A percentile compares a stretch with the other conserved stretches of the same genome.
Conservation (phyloP, 1,140 invertebrate species). For the Dendrolimus kikuchii region DNA sequence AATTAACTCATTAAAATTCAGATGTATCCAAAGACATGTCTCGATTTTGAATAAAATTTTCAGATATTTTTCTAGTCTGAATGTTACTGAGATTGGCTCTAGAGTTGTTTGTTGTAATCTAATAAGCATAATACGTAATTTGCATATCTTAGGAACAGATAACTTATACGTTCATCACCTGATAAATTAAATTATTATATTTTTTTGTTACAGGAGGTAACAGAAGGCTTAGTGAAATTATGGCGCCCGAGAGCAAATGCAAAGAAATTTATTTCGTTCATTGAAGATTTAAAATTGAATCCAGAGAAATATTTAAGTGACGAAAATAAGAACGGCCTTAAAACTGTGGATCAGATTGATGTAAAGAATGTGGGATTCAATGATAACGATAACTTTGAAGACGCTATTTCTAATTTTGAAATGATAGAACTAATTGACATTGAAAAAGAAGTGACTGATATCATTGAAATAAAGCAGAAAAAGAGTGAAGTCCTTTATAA, state of each 20-base stretch:
- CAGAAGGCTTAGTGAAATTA: constrained; percentile 55
- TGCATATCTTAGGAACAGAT: too few species aligned
- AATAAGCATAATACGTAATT: too few species aligned
- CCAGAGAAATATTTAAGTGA: constrained; percentile 43
- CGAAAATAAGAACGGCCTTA: constrained; percentile 4
- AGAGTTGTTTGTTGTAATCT: too few species aligned
- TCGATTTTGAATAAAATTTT: too few species aligned
- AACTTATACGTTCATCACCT: too few species aligned
- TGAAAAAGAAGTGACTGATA: constrained; percentile 1
- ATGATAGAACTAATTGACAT: neutral
- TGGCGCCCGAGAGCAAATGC: constrained; percentile 53
- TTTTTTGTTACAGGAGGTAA: constrained; percentile 41
- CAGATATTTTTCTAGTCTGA: too few species aligned
- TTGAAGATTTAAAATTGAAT: constrained; percentile 46
- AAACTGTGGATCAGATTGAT: neutral
- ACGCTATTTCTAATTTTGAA: neutral
- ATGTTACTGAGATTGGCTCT: too few species aligned
- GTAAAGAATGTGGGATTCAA: too few species aligned
- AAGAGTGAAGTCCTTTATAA: constrained; percentile 23
- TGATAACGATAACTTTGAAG: too few species aligned
- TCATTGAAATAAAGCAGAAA: constrained; percentile 6
- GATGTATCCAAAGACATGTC: too few species aligned
- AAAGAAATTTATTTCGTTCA: constrained; percentile 50
- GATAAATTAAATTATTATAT: constrained; percentile 13
- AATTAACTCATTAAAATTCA: too few species aligned